Conservation (phyloP, 2,113 vertebrate species). For the Clarias batrachus region DNA sequence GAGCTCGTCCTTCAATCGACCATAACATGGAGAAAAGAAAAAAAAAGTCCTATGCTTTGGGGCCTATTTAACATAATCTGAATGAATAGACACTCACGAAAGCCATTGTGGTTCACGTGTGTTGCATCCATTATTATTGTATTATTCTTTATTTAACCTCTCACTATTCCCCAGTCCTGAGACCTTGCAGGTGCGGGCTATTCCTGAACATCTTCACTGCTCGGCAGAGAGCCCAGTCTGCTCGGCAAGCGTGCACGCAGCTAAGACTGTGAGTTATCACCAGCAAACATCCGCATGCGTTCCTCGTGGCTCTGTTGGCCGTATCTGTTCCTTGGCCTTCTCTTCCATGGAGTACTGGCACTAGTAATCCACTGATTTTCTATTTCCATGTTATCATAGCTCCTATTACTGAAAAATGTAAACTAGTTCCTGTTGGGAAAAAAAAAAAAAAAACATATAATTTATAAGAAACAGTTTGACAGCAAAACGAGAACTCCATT, state of each 20-base stretch:
- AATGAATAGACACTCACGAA: constrained; percentile 6
- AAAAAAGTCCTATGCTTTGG: constrained; percentile 21
- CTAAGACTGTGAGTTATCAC: constrained; percentile 64
- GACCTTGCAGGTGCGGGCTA: constrained; percentile 24
- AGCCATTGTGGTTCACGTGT: not conserved
- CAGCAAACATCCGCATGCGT: constrained; percentile 56
- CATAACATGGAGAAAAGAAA: not conserved
- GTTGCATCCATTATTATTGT: not conserved
- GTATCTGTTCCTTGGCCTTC: constrained; percentile 38
- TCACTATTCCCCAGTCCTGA: not conserved
- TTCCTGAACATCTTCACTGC: constrained; percentile 28
- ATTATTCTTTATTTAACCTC: constrained; percentile 16
- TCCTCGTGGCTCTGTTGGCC: constrained; percentile 69
- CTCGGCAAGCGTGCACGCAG: constrained; percentile 55
- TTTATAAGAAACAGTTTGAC: too few relatives aligned
- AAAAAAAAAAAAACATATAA: too few relatives aligned
- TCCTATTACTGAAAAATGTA: not conserved
- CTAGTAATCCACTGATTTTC: not conserved
- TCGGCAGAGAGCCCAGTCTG: constrained; percentile 44
- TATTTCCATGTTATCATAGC: not conserved
- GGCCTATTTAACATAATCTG: constrained; percentile 20
- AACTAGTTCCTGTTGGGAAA: too few relatives aligned
- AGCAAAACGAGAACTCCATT: too few relatives aligned
- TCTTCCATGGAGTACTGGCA: constrained; percentile 2
- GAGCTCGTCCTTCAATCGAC: not conserved